These are phyloP conservation scores for Trachymyrmex septentrionalis DNA, from an alignment of 1,140 invertebrate species.

Conservation along the genomic window DNA sequence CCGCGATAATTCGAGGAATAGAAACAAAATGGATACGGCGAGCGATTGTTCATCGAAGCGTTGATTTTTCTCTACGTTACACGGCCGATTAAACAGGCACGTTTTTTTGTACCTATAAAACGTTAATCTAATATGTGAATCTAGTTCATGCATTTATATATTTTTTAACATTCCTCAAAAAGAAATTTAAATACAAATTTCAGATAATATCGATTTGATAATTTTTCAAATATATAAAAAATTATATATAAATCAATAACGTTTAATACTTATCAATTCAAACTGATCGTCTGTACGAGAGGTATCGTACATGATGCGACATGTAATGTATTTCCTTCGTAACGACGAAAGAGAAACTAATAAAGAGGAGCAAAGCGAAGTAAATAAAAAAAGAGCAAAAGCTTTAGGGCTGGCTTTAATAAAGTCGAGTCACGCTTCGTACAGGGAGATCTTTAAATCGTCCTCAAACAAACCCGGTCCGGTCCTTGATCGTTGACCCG, in stretches of 20 bases:
- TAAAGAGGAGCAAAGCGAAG: conserved; percentile 37
- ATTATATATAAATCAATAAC: neutral
- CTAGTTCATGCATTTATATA: neutral
- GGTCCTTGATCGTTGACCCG: conserved; percentile 75
- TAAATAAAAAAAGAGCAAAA: conserved; percentile 38
- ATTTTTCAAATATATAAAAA: neutral
- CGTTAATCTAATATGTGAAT: conserved; percentile 45
- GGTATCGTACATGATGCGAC: neutral
- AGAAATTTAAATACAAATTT: neutral
- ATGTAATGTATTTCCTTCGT: conserved; percentile 1
- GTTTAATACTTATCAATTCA: neutral
- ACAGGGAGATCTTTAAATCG: conserved; percentile 79
- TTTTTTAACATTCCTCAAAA: neutral
- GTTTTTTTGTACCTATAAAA: conserved; percentile 14
- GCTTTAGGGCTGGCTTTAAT: conserved; percentile 72
- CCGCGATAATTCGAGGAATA: conserved; percentile 40
- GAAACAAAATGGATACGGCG: conserved; percentile 55
- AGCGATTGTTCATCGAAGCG: conserved; percentile 50
- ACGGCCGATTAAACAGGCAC: conserved; percentile 65
- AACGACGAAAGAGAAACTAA: conserved; percentile 48
- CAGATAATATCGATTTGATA: too few species aligned
- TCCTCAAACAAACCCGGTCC: conserved; percentile 75
- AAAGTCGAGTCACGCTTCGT: conserved; percentile 82
- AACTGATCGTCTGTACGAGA: neutral
- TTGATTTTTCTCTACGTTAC: conserved; percentile 62